Percentiles rank a stretch among this genome's conserved stretches.
phyloP scores from a whole-genome alignment of 2,888 invertebrate genomes.

The Pharmacophagus antenor region DNA sequence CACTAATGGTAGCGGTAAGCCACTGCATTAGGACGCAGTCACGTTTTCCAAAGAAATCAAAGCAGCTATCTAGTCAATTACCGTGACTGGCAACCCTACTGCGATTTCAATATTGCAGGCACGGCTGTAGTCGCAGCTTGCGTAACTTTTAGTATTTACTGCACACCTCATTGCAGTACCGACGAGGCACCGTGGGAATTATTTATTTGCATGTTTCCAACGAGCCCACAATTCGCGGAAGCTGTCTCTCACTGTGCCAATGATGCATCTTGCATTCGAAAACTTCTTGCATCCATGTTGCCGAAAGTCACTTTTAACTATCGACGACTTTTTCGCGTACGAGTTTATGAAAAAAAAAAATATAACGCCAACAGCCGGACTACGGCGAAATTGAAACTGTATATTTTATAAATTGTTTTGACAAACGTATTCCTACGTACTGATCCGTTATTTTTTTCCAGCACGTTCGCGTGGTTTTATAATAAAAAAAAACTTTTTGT shows the following conservation, averaged over 20 bases:
- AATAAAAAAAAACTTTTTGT: background rate
- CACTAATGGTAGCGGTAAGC: too few species aligned
- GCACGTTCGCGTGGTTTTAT: background rate
- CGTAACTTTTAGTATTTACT: conserved; percentile 32
- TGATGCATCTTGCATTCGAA: conserved; percentile 25
- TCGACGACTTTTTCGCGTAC: too few species aligned
- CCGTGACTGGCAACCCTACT: conserved; percentile 12
- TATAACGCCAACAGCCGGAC: background rate
- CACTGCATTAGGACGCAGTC: too few species aligned
- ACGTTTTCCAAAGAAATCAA: too few species aligned
- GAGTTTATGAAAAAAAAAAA: background rate
- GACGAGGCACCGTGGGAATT: conserved; percentile 30
- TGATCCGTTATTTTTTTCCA: conserved; percentile 4
- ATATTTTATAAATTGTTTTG: conserved; percentile 14
- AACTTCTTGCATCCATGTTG: background rate
- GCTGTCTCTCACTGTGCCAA: conserved; percentile 23
- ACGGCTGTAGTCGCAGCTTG: conserved; percentile 29
- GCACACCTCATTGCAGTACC: conserved; percentile 31
- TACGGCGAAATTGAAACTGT: conserved; percentile 1
- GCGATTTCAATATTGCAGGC: conserved; percentile 27
- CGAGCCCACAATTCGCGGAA: conserved; percentile 29
- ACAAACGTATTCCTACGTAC: conserved; percentile 1
- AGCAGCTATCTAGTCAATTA: background rate
- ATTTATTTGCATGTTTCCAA: conserved; percentile 32
- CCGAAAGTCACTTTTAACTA: conserved; percentile 20